These are phyloP conservation scores for Achroia grisella DNA, from an alignment of 1,140 invertebrate genomes.

Conservation along the genomic window DNA sequence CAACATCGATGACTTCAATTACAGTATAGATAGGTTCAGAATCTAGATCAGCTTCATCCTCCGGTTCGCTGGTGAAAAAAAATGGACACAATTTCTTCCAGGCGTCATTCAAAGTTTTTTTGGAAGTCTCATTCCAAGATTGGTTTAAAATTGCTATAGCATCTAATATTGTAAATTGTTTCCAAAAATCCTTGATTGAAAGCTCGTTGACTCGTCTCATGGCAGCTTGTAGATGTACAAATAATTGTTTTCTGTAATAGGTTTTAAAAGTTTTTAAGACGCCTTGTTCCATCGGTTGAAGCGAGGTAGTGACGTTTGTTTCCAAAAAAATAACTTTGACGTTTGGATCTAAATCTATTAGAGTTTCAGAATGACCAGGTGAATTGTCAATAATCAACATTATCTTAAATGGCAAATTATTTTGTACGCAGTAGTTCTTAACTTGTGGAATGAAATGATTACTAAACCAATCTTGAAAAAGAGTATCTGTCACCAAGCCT, in stretches of 20 bases:
- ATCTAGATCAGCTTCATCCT: not conserved
- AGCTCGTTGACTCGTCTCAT: slow-evolving; percentile 10
- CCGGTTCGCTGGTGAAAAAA: not conserved
- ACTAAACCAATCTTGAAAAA: slow-evolving; percentile 51
- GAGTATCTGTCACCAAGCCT: slow-evolving; percentile 35
- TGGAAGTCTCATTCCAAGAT: slow-evolving; percentile 16
- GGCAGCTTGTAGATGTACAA: too few relatives aligned
- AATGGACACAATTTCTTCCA: slow-evolving; percentile 17
- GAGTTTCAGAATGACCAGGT: slow-evolving; percentile 36
- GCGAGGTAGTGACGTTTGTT: slow-evolving; percentile 54
- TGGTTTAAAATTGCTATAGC: slow-evolving; percentile 17
- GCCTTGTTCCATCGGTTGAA: slow-evolving; percentile 69
- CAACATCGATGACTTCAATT: not conserved
- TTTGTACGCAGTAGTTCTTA: slow-evolving; percentile 31
- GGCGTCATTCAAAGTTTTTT: too few relatives aligned
- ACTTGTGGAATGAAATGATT: slow-evolving; percentile 35
- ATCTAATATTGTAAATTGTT: slow-evolving; percentile 16
- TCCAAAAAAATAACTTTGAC: slow-evolving; percentile 62
- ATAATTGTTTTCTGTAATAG: too few relatives aligned
- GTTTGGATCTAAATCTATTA: slow-evolving; percentile 33
- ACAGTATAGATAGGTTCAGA: not conserved
- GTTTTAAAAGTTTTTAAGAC: slow-evolving; percentile 26
- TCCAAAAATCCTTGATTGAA: slow-evolving; percentile 13
- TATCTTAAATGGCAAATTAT: slow-evolving; percentile 57
- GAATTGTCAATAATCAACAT: slow-evolving; percentile 66